Conservation (phyloP, 2,113 vertebrate species). For the Microcebus ravelobensis region DNA sequence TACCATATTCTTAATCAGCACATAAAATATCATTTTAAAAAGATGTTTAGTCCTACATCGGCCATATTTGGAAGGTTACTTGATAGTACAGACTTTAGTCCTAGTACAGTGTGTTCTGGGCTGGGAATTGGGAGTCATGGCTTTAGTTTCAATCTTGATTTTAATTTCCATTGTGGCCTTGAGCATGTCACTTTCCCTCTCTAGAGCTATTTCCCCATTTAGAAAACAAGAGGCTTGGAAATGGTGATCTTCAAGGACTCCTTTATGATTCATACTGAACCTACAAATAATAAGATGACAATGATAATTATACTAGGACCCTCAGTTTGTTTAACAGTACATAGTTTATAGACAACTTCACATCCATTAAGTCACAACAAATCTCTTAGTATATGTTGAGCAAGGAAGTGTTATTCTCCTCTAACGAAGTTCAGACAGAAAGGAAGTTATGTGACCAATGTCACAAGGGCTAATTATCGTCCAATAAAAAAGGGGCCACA, state of each 20-base stretch:
- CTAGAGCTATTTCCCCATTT: neutral
- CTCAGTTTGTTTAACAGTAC: neutral
- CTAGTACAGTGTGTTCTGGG: neutral
- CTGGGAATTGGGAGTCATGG: neutral
- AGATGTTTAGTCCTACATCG: neutral
- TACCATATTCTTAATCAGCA: neutral
- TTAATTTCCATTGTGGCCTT: conserved; percentile 20
- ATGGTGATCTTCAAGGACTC: neutral
- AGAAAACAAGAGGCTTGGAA: conserved; percentile 2
- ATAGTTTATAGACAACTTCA: neutral
- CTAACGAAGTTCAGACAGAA: conserved; percentile 22
- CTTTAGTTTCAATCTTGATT: neutral
- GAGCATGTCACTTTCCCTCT: neutral
- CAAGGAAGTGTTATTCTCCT: neutral
- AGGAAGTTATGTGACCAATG: neutral
- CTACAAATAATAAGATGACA: neutral
- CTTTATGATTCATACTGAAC: neutral
- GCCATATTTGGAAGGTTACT: neutral
- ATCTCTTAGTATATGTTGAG: neutral
- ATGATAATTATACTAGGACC: neutral
- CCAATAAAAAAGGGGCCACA: neutral
- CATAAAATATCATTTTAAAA: neutral
- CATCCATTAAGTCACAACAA: neutral
- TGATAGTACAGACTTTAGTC: neutral
- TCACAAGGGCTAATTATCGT: neutral